These are phyloP conservation scores for Pseudomyrmex gracilis DNA, from an alignment of 1,140 invertebrate species.

Conservation along the genomic window DNA sequence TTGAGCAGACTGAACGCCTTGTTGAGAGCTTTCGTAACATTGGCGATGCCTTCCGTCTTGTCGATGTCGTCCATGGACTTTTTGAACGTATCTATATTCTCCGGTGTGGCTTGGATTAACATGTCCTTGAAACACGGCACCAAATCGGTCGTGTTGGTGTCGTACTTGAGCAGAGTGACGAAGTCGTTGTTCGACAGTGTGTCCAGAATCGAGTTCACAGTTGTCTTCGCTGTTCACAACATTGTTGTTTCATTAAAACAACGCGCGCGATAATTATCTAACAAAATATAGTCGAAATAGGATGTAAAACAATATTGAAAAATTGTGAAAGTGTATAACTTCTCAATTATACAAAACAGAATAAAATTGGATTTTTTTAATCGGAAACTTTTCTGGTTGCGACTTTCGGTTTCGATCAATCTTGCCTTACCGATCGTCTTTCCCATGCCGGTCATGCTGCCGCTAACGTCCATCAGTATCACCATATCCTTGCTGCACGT, in stretches of 20 bases:
- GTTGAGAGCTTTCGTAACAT: slow-evolving; percentile 94
- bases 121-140: slow-evolving; percentile 93
- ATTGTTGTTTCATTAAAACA: neutral
- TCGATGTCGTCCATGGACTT: slow-evolving; percentile 88
- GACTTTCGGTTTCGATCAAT: neutral
- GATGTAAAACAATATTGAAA: neutral
- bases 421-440: slow-evolving; percentile 89
- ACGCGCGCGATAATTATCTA: too few species aligned
- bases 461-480: slow-evolving; percentile 97
- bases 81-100: slow-evolving; percentile 94
- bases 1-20: slow-evolving; percentile 94
- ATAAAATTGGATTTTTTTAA: too few species aligned
- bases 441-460: slow-evolving; percentile 98
- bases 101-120: slow-evolving; percentile 96
- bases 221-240: slow-evolving; percentile 87
- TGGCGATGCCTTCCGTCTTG: slow-evolving; percentile 92
- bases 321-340: too few species aligned
- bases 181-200: slow-evolving; percentile 99
- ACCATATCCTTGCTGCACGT: slow-evolving; percentile 99
- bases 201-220: slow-evolving; percentile 94
- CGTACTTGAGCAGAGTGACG: slow-evolving; percentile 95
- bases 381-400: too few species aligned
- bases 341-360: too few species aligned
- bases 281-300: neutral
- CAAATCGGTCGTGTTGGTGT: slow-evolving; percentile 88